A percentile compares a stretch with the other conserved stretches of the same genome.
These are phyloP conservation scores for Eremobia ochroleuca DNA, from an alignment of 2,888 invertebrate species.

Conservation along the genomic window DNA sequence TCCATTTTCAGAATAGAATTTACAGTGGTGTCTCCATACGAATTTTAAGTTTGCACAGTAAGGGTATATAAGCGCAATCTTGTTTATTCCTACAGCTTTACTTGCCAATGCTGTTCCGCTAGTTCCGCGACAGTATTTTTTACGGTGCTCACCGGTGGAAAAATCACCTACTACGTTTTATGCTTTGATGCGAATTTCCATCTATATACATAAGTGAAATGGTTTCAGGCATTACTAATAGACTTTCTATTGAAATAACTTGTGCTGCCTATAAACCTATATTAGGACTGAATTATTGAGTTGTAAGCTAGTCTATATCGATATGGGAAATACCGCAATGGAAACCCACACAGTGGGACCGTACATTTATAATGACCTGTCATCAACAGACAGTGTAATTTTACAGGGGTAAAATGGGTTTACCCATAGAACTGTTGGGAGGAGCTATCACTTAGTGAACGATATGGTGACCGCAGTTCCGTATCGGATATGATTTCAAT, in stretches of 20 bases:
- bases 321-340: background rate
- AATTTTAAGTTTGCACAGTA: background rate
- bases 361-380: background rate
- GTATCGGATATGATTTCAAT: constrained; percentile 51
- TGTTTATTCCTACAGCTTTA: background rate
- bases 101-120: constrained; percentile 10
- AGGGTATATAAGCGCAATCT: background rate
- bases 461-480: constrained; percentile 15
- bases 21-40: background rate
- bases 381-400: constrained; percentile 2
- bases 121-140: constrained; percentile 20
- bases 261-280: constrained; percentile 4
- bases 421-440: constrained; percentile 6
- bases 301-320: background rate
- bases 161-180: constrained; percentile 21
- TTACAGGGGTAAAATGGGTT: constrained; percentile 4
- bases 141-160: constrained; percentile 9
- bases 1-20: background rate
- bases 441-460: background rate
- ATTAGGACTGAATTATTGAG: constrained; percentile 18
- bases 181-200: constrained; percentile 39
- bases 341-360: background rate
- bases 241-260: constrained; percentile 32
- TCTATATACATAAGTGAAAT: constrained; percentile 36
- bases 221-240: constrained; percentile 34